Evolutionary conservation across 2,113 vertebrate species (phyloP).

Genomic region (Solea senegalensis): DNA sequence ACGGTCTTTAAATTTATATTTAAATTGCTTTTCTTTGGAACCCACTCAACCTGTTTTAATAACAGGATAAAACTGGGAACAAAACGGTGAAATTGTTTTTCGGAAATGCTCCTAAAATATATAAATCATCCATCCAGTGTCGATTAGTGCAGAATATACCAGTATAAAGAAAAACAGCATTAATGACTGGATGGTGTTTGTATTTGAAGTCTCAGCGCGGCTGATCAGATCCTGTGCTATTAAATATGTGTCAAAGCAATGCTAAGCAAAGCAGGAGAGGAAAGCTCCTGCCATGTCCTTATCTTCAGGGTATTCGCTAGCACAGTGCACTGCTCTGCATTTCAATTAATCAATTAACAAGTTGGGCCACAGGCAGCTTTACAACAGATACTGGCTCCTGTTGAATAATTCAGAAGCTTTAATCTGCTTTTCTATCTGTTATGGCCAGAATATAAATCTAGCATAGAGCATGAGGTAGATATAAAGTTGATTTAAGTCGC

Average conservation of each 20-base stretch:
- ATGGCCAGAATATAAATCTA: not conserved
- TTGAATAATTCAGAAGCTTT: constrained; percentile 69
- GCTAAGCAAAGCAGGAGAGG: constrained; percentile 64
- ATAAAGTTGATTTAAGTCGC: too few species aligned
- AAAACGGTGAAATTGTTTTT: not conserved
- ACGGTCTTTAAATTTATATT: too few species aligned
- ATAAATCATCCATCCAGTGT: not conserved
- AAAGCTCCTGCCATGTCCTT: constrained; percentile 60
- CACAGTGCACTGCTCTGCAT: constrained; percentile 57
- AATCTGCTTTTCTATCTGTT: constrained; percentile 64
- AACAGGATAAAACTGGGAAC: not conserved
- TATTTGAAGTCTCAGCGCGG: not conserved
- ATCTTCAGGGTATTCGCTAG: constrained; percentile 72
- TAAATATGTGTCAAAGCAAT: constrained; percentile 65
- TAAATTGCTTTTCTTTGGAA: too few species aligned
- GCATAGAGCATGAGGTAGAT: too few species aligned
- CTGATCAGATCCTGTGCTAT: constrained; percentile 53
- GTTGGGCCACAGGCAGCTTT: constrained; percentile 63
- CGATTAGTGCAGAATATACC: not conserved
- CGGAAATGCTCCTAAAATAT: not conserved
- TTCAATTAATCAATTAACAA: constrained; percentile 79
- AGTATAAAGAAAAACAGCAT: not conserved
- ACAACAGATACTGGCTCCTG: constrained; percentile 51
- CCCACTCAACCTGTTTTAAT: too few species aligned
- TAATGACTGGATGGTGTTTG: not conserved